Base-by-base conservation (phyloP, 30 jellyfish, hydroid and myxozoan species). In the Clytia hemisphaerica region DNA sequence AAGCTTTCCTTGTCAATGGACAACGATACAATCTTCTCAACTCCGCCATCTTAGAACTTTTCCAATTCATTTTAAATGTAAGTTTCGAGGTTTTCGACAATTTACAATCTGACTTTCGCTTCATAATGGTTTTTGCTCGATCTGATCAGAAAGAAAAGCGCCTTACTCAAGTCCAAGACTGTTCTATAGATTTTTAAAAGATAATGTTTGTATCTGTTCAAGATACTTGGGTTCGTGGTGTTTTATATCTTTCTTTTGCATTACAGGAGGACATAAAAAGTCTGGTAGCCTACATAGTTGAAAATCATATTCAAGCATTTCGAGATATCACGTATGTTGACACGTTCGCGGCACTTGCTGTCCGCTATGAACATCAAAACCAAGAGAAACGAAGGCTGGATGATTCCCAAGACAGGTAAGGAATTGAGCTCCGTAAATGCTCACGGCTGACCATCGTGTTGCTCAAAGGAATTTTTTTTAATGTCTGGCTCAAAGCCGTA, bases 61-160 rank as follows among this genome's bases (percentile, higher is more conserved):
- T 91, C 61, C 95, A 91, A 45, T 91, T 80, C 59, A 91, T 91
- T 61, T 92, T 94, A 44, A 64, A 70, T 77, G 99, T 91, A 70
- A 37, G 99, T 85, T 27, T 1, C 7, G 26, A 37, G 4, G 21
- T 21, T 3, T 34, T 63, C 21, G 19, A 48, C 2, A 48, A 48
- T 2, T 48, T 5, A 48, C 61, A 48, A 48, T 19, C 6, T 48
- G 9, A 19, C 21, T 48, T 48, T 48, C 27, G 61, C 53, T 6
- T 7, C 4, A 57, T 57, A 4, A 7, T 0, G 37, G 27, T 45
- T n/a, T 57, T 57, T 42, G 54, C 18, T 42, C 18, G 19, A 12
- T 42, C 14, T 12, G 14, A 12, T 16, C 54, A 12, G 14, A 16
- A 42, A 42, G 0, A 42, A 42, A 12, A 12, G 54, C 54, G 54